A percentile compares a stretch with the other conserved stretches of the same genome.
phyloP scores from a whole-genome alignment of 2,113 vertebrate genomes.

The Nothoprocta pentlandii region DNA sequence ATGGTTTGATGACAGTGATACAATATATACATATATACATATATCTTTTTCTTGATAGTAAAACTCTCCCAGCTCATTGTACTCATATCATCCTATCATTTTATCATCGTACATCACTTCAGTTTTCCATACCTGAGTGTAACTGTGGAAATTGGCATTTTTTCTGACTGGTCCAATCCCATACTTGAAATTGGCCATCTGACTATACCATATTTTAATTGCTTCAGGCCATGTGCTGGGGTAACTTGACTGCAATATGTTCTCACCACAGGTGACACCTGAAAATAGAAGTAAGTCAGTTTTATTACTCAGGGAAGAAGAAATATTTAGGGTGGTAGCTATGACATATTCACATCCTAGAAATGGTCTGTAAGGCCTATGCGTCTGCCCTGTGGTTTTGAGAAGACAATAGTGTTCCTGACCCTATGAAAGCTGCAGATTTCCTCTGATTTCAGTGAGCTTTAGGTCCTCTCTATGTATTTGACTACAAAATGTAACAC shows the following conservation, averaged over 20 bases:
- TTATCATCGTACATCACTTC: background rate
- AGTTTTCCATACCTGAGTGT: slow-evolving; percentile 47
- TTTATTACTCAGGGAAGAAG: background rate
- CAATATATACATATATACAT: background rate
- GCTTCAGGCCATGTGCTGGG: slow-evolving; percentile 38
- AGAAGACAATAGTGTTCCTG: background rate
- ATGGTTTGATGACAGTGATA: background rate
- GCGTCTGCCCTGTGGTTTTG: background rate
- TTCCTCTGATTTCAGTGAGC: background rate
- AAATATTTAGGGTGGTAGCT: rapidly evolving
- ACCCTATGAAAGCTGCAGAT: background rate
- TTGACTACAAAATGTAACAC: background rate
- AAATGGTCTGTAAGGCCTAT: rapidly evolving
- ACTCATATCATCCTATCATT: background rate
- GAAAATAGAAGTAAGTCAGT: background rate
- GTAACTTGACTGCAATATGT: background rate
- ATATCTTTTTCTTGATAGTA: background rate
- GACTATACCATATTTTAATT: slow-evolving; percentile 31
- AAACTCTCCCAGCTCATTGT: background rate
- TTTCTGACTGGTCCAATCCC: background rate
- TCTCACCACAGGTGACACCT: slow-evolving; percentile 55
- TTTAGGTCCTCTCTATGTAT: background rate
- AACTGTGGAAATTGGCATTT: background rate
- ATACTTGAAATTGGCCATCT: slow-evolving; percentile 42
- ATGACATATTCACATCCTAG: background rate